Conservation (phyloP, 2,797 vertebrate species). For the Enteromius viviparus region DNA sequence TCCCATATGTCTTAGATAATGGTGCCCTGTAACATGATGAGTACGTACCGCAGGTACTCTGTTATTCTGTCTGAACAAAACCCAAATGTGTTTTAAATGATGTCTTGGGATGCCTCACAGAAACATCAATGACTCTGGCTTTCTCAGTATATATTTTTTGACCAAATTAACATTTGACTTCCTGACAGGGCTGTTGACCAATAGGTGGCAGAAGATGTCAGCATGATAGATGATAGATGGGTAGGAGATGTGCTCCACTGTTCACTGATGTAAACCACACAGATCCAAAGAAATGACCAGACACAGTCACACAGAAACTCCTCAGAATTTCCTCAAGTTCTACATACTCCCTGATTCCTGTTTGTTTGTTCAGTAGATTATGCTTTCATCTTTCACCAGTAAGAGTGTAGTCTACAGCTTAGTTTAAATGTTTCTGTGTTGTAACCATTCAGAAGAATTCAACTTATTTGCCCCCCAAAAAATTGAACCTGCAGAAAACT, state of each 20-base stretch:
- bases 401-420: not conserved
- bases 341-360: not conserved
- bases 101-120: constrained; percentile 6
- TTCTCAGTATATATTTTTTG: constrained; percentile 17
- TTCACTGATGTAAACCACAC: constrained; percentile 7
- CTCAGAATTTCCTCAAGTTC: not conserved
- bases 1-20: constrained; percentile 22
- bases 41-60: not conserved
- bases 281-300: not conserved
- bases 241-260: not conserved
- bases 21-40: constrained; percentile 3
- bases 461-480: not conserved
- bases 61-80: constrained; percentile 21
- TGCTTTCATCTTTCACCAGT: not conserved
- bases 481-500: not conserved
- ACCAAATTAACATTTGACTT: constrained; percentile 65
- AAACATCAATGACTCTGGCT: constrained; percentile 4
- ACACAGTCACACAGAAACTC: not conserved
- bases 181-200: constrained; percentile 67
- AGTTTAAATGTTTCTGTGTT: not conserved
- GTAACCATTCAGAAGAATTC: not conserved
- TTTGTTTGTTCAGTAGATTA: not conserved
- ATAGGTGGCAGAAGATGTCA: constrained; percentile 80
- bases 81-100: constrained; percentile 10
- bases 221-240: constrained; percentile 52